A percentile compares a stretch with the other conserved stretches of the same genome.
Evolutionary conservation across 2,113 vertebrate species (phyloP).

Genomic region (Cyprinodon brontotheroides): DNA sequence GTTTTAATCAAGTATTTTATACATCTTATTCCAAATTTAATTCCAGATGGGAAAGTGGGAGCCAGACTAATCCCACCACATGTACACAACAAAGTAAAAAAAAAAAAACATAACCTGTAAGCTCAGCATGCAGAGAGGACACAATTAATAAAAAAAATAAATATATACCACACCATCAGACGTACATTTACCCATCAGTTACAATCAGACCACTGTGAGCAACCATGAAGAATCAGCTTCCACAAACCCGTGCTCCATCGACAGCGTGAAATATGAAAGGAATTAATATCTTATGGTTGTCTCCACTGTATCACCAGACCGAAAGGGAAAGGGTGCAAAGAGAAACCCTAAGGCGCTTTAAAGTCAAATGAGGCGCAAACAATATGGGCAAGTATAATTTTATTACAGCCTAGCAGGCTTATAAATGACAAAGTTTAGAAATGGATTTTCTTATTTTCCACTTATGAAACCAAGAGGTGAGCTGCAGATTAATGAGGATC

Average conservation of each 20-base stretch:
- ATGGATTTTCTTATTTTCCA: neutral
- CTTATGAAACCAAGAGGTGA: neutral
- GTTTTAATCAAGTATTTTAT: neutral
- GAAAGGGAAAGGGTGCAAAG: conserved; percentile 63
- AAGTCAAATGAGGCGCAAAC: conserved; percentile 47
- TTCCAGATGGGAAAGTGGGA: neutral
- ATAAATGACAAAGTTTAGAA: neutral
- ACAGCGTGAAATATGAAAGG: conserved; percentile 45
- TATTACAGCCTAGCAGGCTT: neutral
- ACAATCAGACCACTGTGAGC: neutral
- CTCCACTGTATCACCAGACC: conserved; percentile 36
- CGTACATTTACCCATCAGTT: neutral
- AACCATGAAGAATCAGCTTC: conserved; percentile 5
- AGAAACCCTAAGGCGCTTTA: conserved; percentile 41
- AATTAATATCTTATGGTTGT: conserved; percentile 55
- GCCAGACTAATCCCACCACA: neutral
- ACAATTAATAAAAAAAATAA: neutral
- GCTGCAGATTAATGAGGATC: neutral
- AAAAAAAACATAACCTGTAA: neutral
- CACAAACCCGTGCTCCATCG: neutral
- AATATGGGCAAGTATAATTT: neutral
- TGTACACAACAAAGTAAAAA: neutral
- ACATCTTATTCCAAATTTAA: neutral
- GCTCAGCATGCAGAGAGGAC: neutral
- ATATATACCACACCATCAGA: neutral